Conservation (phyloP, 2,888 invertebrate genomes). For the Linnaemya vulpina region DNA sequence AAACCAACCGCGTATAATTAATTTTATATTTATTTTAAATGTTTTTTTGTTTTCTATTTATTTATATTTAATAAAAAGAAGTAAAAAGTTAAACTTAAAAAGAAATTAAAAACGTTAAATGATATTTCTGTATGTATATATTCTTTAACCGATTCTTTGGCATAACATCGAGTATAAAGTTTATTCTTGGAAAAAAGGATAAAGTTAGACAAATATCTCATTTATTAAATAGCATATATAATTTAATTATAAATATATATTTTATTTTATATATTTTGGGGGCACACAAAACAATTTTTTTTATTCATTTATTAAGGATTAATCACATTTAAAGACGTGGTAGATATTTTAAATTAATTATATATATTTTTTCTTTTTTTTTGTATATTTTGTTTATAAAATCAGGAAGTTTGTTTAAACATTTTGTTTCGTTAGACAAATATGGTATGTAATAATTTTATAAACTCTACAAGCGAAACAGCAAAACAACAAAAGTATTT, state of each 20-base stretch:
- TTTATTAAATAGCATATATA: constrained; percentile 63
- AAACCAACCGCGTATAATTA: constrained; percentile 23
- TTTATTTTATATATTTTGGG: constrained; percentile 1
- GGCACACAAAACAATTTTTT: constrained; percentile 62
- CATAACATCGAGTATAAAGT: constrained; percentile 72
- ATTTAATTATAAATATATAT: constrained; percentile 57
- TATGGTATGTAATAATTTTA: neutral
- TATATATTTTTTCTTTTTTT: too few species aligned
- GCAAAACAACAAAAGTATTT: constrained; percentile 4
- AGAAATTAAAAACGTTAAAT: constrained; percentile 65
- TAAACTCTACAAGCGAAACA: constrained; percentile 22
- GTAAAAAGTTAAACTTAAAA: constrained; percentile 63
- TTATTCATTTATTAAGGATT: constrained; percentile 51
- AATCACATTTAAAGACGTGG: constrained; percentile 63
- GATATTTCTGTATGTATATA: constrained; percentile 52
- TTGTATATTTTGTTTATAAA: constrained; percentile 50
- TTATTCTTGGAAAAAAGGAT: constrained; percentile 56
- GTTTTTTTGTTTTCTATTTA: constrained; percentile 48
- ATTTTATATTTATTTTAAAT: constrained; percentile 21
- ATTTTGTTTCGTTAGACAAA: constrained; percentile 16
- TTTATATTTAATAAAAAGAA: constrained; percentile 59
- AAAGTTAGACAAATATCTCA: constrained; percentile 50
- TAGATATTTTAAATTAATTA: constrained; percentile 56
- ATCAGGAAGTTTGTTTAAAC: constrained; percentile 23
- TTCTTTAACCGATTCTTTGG: constrained; percentile 72